phyloP scores from a whole-genome alignment of 2,113 vertebrate species.

The Pipra filicauda region DNA sequence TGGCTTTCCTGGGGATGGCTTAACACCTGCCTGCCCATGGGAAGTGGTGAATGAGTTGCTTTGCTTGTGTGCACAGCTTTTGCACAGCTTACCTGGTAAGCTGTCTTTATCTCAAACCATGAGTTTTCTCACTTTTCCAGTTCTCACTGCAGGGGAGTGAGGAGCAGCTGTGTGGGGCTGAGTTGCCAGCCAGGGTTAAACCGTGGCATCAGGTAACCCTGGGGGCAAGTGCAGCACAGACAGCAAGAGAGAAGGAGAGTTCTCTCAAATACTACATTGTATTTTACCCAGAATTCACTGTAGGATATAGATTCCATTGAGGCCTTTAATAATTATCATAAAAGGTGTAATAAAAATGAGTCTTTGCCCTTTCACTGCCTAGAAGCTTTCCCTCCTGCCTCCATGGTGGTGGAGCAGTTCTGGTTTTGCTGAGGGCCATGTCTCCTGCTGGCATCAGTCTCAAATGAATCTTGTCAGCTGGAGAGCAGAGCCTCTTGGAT shows the following conservation, averaged over 20 bases:
- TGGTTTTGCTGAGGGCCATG: rapidly evolving
- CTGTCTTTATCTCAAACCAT: neutral
- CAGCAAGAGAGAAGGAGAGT: neutral
- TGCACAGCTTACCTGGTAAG: neutral
- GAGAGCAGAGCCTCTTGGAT: neutral
- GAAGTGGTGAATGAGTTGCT: neutral
- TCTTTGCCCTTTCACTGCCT: slow-evolving; percentile 31
- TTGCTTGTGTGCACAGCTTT: neutral
- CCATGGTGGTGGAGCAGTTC: neutral
- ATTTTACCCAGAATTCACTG: neutral
- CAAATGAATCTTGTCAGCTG: neutral
- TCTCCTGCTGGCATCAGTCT: neutral
- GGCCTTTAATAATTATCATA: slow-evolving; percentile 21
- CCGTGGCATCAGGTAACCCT: neutral
- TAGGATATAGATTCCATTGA: neutral
- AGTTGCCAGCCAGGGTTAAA: neutral
- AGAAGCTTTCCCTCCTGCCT: neutral
- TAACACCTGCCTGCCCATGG: neutral
- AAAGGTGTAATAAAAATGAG: slow-evolving; percentile 18
- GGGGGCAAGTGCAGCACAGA: neutral
- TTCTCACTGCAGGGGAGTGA: neutral
- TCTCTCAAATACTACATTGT: neutral
- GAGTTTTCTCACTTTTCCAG: neutral
- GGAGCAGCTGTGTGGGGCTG: neutral
- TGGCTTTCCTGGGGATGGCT: neutral